A percentile compares a stretch with the other conserved stretches of the same genome.
Evolutionary conservation across 2,797 vertebrate genomes (phyloP).

Genomic region (Schizopygopsis malacanthus): DNA sequence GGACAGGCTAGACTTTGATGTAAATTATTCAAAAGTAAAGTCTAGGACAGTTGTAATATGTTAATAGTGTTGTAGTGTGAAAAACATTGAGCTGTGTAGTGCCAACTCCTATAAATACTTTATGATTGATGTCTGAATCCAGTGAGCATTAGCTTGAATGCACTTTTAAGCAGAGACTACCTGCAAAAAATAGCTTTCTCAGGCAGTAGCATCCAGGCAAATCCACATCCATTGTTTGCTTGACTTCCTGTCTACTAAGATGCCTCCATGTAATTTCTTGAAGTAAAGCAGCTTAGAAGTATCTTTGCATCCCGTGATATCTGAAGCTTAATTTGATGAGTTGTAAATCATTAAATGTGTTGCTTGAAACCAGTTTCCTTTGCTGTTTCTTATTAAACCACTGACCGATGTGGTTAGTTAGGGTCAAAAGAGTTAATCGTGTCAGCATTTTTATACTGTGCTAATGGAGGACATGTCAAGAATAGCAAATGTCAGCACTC

Average conservation of each 20-base stretch:
- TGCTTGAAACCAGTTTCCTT: not conserved
- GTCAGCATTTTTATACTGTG: not conserved
- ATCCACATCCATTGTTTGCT: slow-evolving; percentile 15
- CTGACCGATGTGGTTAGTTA: not conserved
- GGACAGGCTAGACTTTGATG: slow-evolving; percentile 13
- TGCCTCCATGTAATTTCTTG: not conserved
- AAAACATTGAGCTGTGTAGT: slow-evolving; percentile 51
- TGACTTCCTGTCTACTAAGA: slow-evolving; percentile 2
- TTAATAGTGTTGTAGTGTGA: slow-evolving; percentile 41
- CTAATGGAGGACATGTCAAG: slow-evolving; percentile 12
- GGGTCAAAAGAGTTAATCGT: not conserved
- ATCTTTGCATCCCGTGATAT: not conserved
- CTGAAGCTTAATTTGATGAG: not conserved
- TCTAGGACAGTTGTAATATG: not conserved
- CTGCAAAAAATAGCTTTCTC: not conserved
- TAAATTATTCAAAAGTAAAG: slow-evolving; percentile 39
- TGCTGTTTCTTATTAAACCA: not conserved
- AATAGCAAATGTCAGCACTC: not conserved
- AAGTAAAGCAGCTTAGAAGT: not conserved
- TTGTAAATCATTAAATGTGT: not conserved
- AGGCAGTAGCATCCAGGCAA: not conserved
- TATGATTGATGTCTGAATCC: slow-evolving; percentile 58
- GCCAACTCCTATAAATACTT: slow-evolving; percentile 61
- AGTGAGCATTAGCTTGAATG: slow-evolving; percentile 53
- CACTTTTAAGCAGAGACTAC: slow-evolving; percentile 1